phyloP scores from a whole-genome alignment of 1,140 invertebrate species.

The Heliothis subflexa region DNA sequence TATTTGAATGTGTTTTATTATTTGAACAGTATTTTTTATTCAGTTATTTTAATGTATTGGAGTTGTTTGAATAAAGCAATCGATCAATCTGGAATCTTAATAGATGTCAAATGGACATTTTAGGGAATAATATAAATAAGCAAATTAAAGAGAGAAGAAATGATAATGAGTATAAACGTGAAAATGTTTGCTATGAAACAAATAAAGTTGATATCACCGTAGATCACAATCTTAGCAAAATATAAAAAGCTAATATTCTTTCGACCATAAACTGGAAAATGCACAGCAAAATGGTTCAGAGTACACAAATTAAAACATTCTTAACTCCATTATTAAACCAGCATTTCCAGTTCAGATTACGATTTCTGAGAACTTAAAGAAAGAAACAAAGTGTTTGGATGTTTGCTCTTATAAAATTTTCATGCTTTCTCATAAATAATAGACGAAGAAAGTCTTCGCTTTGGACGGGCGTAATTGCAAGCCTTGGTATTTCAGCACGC shows the following conservation, averaged over 20 bases:
- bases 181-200: no score
- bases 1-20: background rate
- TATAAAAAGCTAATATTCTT: no score
- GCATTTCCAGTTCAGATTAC: constrained; percentile 12
- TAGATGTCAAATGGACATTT: no score
- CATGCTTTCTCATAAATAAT: constrained; percentile 71
- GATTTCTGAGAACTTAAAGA: constrained; percentile 12
- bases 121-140: no score
- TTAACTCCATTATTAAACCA: constrained; percentile 25
- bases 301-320: constrained; percentile 8
- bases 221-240: no score
- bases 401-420: constrained; percentile 67
- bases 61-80: no score
- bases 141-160: no score
- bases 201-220: no score
- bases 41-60: no score
- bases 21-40: background rate
- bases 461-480: constrained; percentile 32
- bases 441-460: constrained; percentile 43
- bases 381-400: constrained; percentile 42
- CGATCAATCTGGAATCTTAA: no score
- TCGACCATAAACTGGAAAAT: no score
- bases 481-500: constrained; percentile 21
- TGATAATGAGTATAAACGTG: no score
- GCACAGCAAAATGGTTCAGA: background rate